Base-by-base conservation (phyloP, 2,113 vertebrate species). In the Rhinopomastus cyanomelas region DNA sequence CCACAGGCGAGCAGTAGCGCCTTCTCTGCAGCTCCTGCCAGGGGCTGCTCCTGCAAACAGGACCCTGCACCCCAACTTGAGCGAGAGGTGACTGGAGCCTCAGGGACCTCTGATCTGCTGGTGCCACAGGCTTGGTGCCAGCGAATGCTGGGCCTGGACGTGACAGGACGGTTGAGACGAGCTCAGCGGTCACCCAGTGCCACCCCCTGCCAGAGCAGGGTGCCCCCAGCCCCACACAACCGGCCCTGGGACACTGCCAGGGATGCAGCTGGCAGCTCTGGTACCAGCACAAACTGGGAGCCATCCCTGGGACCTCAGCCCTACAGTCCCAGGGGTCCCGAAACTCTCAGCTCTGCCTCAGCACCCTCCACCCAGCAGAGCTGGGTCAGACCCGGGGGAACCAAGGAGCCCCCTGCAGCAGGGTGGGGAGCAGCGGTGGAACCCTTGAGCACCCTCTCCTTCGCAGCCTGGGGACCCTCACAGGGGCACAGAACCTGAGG, bases 401-500 rank as follows among this genome's bases (percentile, higher is more conserved):
- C 11, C 3, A 3, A 8, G 46, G 5, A 18, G 39, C 13, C 2
- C 4, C 68, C 21, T 2, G 34, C 23, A 59, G 69, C 10, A 44
- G 37, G 2, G 12, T 3, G 49, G 16, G 12, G 19, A 16, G 3
- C 21, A 1, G 13, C 12, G 22, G 0, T 7, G 4, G 1, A 0
- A 10, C 14, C 67, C 3, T 46, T 7, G 53, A 32, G 59, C 20
- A 16, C 9, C 15, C n/a, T 16, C 22, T 11, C 15, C 0, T 3
- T 12, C 2, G 8, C 39, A 27, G 2, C 3, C 9, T 53, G 26
- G 25, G 0, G 12, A 19, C 19, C 34, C 61, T 4, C 1, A 4
- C 11, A 4, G 6, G 34, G 37, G 42, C 1, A 0, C 7, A 1
- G 1, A 29, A 18, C 11, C 3, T 0, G 0, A 9, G 44, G 49